These are phyloP conservation scores for Andinoacara biseriatus DNA, from an alignment of 2,113 vertebrate species.

Conservation along the genomic window DNA sequence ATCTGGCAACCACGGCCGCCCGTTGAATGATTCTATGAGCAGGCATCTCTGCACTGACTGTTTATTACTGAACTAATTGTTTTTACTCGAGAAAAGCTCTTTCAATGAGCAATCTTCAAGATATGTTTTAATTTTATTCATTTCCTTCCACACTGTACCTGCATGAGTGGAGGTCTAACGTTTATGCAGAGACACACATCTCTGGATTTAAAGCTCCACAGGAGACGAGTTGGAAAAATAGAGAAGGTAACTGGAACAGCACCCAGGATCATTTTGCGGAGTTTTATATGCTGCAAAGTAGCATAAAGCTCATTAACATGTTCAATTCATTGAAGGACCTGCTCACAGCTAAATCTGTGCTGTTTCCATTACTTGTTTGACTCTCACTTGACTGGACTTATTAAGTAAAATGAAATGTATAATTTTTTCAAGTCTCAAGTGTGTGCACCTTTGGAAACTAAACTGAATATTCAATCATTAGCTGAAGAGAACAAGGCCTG, in stretches of 20 bases:
- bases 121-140: background rate
- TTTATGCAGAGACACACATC: background rate
- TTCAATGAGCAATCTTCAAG: background rate
- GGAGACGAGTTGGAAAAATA: slow-evolving; percentile 17
- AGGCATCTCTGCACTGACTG: background rate
- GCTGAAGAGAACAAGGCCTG: background rate
- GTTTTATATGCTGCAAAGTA: slow-evolving; percentile 1
- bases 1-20: slow-evolving; percentile 28
- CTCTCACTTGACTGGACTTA: slow-evolving; percentile 4
- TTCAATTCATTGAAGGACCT: background rate
- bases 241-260: slow-evolving; percentile 18
- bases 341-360: slow-evolving; percentile 3
- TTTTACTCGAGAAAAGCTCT: background rate
- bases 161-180: background rate
- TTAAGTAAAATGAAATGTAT: background rate
- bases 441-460: background rate
- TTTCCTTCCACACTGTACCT: background rate
- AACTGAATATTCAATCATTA: background rate
- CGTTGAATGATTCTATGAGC: background rate
- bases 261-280: too few species aligned
- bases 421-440: background rate
- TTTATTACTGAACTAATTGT: background rate
- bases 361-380: slow-evolving; percentile 22
- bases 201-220: slow-evolving; percentile 14
- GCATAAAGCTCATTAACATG: slow-evolving; percentile 14